Conservation (phyloP, 37 sponge, comb jelly and placozoan genomes). For the Corticium candelabrum region DNA sequence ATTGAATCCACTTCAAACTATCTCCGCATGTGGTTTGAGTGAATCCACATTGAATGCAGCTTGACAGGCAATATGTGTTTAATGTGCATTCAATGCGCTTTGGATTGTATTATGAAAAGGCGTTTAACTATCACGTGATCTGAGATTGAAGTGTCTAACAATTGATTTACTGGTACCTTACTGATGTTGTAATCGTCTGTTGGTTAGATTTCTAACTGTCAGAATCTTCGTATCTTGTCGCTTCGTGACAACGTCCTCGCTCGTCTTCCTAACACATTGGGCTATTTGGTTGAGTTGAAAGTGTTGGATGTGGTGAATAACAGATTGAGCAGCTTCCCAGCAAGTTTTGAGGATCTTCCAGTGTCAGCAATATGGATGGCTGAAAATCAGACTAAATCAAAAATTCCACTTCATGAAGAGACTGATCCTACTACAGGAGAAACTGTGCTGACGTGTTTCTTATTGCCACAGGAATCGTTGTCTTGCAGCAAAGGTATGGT, state of each 20-base stretch:
- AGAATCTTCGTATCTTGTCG: not conserved
- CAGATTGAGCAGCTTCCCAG: not conserved
- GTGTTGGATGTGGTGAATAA: not conserved
- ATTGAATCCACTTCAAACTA: no score
- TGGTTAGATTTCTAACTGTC: not conserved
- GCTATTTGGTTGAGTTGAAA: not conserved
- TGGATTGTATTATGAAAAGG: no score
- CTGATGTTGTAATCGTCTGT: no score
- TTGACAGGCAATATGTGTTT: no score
- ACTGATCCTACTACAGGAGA: not conserved
- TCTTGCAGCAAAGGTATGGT: not conserved
- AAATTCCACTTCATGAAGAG: not conserved
- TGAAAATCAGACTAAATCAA: not conserved
- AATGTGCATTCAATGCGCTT: no score
- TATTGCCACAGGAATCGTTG: conserved; percentile 2
- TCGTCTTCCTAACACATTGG: not conserved
- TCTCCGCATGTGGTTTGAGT: no score
- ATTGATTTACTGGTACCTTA: not conserved
- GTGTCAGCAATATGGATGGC: not conserved
- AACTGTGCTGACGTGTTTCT: not conserved
- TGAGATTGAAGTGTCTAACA: no score
- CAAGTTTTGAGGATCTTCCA: not conserved
- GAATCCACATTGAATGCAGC: no score
- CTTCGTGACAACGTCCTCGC: not conserved
- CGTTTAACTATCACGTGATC: no score